Base-by-base conservation (phyloP, 2,797 vertebrate species). In the Petrocephalus sullivani region DNA sequence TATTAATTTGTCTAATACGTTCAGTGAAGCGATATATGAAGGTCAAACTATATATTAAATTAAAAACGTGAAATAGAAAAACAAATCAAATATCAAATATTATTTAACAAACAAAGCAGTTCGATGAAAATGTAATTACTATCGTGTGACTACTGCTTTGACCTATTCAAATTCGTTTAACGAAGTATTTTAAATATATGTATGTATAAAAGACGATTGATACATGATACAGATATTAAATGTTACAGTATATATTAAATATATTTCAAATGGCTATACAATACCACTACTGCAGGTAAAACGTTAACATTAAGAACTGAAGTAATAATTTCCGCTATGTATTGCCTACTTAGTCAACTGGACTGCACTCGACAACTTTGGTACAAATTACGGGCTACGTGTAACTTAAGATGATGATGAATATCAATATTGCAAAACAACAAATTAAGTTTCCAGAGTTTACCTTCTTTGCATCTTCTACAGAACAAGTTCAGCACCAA, bases 401-500 rank as follows among this genome's bases (percentile, higher is more conserved):
- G 85, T 46, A 12, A 60, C 2, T 53, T 82, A 81, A 19, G 21
- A 28, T 84, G 46, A 54, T 33, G n/a, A 14, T 53, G 10, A 57
- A 21, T 54, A 41, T 87, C 57, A 53, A 41, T 88, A 23, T 33
- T 46, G 19, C 28, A 60, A 84, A 83, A 21, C 41, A 53, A 84
- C 46, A 7, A 21, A 61, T 61, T 53, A 53, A 0, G 23, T 54
- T 49, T 61, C 33, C 19, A 54, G 56, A 46, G 28, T 71, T 64
- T 46, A 88, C 81, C 56, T 84, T 67, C 21, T 21, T 28, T 85
- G 4, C 81, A 67, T 21, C 28, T 41, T 8, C 23, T 64, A 86
- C 92, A 98, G 97, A 97, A 93, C 90, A 96, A 94, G 85, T 75
- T 91, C 0, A 84, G 21, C 7, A 87, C n/a, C 21, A 93, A 88